A percentile compares a stretch with the other conserved stretches of the same genome.
These are phyloP conservation scores for Bubo scandiacus DNA, from an alignment of 2,113 vertebrate genomes.

Conservation along the genomic window DNA sequence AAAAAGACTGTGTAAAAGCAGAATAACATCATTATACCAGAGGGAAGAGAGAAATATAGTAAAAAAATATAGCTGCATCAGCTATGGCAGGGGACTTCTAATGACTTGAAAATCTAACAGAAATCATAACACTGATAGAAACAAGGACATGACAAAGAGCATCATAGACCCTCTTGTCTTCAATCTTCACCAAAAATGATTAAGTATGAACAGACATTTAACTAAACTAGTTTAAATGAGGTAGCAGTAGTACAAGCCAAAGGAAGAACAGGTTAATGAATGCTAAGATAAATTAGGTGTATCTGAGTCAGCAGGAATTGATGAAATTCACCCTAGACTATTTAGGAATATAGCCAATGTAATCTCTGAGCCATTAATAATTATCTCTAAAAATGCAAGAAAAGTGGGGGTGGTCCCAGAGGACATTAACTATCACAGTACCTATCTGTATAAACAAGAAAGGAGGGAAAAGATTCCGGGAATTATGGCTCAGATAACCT, in stretches of 20 bases:
- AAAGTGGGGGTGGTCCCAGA: not conserved
- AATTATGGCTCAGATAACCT: not conserved
- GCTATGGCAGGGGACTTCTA: not conserved
- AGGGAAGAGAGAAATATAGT: not conserved
- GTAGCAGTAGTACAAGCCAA: not conserved
- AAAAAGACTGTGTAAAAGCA: not conserved
- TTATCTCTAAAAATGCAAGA: not conserved
- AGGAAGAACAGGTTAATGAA: not conserved
- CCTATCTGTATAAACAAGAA: not conserved
- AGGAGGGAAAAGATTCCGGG: not conserved
- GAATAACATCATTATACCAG: not conserved
- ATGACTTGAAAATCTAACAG: not conserved
- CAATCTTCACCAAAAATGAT: not conserved
- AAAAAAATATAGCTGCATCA: not conserved
- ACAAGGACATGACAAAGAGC: not conserved
- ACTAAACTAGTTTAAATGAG: not conserved
- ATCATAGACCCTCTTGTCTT: not conserved
- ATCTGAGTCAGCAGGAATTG: not conserved
- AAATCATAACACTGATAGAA: not conserved
- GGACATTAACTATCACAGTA: not conserved
- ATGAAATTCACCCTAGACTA: not conserved
- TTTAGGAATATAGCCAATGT: not conserved
- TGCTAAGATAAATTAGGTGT: not conserved
- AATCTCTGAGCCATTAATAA: not conserved
- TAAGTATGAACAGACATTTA: not conserved